Evolutionary conservation across 2,797 vertebrate genomes (phyloP).

Genomic region (Echeneis naucrates): DNA sequence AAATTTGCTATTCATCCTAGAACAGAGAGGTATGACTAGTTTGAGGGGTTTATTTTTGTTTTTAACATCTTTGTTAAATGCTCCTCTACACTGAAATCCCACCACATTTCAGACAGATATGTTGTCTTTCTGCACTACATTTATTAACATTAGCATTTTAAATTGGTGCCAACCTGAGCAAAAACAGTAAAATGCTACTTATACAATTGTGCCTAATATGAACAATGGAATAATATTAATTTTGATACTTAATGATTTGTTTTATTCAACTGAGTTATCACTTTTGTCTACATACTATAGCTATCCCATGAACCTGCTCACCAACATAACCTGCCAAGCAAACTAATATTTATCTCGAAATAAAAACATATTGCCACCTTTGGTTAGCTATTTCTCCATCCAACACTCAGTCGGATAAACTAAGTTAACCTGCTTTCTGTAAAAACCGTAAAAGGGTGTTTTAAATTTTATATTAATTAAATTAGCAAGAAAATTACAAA

Average conservation of each 20-base stretch:
- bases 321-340: neutral
- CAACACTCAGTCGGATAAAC: neutral
- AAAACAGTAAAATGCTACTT: too few species aligned
- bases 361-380: too few species aligned
- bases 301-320: neutral
- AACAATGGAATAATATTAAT: too few species aligned
- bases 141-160: too few species aligned
- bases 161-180: too few species aligned
- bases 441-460: neutral
- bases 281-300: too few species aligned
- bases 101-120: neutral
- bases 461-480: neutral
- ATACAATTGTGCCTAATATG: too few species aligned
- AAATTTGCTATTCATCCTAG: slow-evolving; percentile 18
- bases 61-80: neutral
- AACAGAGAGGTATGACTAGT: neutral
- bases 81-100: neutral
- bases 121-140: too few species aligned
- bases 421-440: neutral
- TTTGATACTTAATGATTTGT: too few species aligned
- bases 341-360: too few species aligned
- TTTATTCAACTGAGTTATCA: too few species aligned
- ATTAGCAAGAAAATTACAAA: too few species aligned
- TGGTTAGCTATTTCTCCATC: neutral
- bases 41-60: neutral